Base-by-base conservation (phyloP, 2,113 vertebrate species). In the Seriola dumerili region DNA sequence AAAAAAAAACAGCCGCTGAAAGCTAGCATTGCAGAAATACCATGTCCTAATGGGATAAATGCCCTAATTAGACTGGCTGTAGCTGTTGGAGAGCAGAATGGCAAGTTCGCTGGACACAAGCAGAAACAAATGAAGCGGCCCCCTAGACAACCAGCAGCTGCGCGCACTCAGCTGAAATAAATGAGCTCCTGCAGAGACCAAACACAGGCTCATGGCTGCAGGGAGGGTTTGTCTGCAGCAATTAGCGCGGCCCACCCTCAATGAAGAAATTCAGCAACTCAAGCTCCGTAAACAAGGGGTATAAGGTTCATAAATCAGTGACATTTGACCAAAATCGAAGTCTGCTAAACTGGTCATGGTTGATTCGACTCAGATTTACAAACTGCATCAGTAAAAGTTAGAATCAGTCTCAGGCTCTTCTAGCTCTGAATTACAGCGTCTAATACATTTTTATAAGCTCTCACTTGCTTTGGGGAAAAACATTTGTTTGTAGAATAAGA, bases 31-130 rank as follows among this genome's bases (percentile, higher is more conserved):
- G 81, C 72, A 46, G 55, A 78, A 85, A 76, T 44, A 54, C 77
- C 34, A 50, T 17, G 5, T 78, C 79, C 68, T 89, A 86, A 91
- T 86, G 72, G 76, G 78, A 90, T 78, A 78, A 84, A 81, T 71
- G 81, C 69, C 64, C 72, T 81, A 67, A 84, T 93, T 91, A 79
- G 83, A 48, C 71, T 16, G 52, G 64, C 34, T 0, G 16, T 23
- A 48, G 77, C 73, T 64, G 23, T 21, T 69, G 63, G 70, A 78
- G 48, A 59, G 73, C 50, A 50, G 38, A 79, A 64, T 23, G 19
- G 71, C 14, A 6, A 85, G 54, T 34, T 5, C 14, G 0, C 21
- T 21, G 68, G 77, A 91, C 70, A 67, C 48, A 14, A 63, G 62
- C 63, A 44, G 54, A 70, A 83, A 88, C 79, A 86, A 87, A 89